A percentile compares a stretch with the other conserved stretches of the same genome.
These are phyloP conservation scores for Heliconius sara DNA, from an alignment of 2,888 invertebrate species.

Conservation along the genomic window DNA sequence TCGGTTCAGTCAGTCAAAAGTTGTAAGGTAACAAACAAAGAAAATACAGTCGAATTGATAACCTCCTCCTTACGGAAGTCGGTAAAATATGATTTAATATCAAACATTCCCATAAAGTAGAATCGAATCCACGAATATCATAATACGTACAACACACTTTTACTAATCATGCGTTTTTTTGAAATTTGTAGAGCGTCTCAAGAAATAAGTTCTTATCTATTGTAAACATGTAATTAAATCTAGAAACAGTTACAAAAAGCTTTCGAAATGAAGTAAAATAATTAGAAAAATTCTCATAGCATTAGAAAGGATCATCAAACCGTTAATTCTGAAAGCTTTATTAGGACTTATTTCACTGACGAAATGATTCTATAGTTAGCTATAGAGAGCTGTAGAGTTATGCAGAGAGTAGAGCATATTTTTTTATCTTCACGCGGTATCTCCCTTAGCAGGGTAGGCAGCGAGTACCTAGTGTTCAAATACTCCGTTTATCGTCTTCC, in stretches of 20 bases:
- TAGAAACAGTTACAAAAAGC: constrained; percentile 22
- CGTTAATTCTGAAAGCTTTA: constrained; percentile 22
- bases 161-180: not conserved
- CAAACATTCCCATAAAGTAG: not conserved
- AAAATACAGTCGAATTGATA: no score
- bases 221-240: constrained; percentile 15
- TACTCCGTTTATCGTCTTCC: no score
- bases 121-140: not conserved
- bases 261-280: constrained; percentile 21
- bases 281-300: constrained; percentile 25
- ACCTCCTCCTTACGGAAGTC: no score
- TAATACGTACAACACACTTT: not conserved
- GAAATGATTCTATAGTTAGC: not conserved
- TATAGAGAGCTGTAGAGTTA: no score
- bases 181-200: not conserved
- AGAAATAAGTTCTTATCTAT: constrained; percentile 4
- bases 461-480: not conserved
- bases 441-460: not conserved
- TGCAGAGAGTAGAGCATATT: not conserved
- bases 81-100: no score
- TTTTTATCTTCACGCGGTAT: no score
- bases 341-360: constrained; percentile 10
- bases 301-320: constrained; percentile 27
- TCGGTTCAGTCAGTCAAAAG: no score
- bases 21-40: no score